Evolutionary conservation across 2,113 vertebrate genomes (phyloP).

Genomic region (Taurulus bubalis): DNA sequence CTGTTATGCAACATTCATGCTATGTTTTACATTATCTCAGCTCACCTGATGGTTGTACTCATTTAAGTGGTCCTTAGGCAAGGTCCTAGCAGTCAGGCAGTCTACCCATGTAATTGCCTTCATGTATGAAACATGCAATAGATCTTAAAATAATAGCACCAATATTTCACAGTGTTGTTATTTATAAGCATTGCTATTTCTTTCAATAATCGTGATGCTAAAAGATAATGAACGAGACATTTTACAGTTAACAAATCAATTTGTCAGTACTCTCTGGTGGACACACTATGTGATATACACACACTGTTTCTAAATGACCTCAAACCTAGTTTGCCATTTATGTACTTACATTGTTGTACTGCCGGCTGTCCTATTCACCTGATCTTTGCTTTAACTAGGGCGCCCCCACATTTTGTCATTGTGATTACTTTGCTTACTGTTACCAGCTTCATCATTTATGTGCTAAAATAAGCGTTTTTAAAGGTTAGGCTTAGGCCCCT

Average conservation of each 20-base stretch:
- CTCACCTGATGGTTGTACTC: neutral
- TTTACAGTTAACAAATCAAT: neutral
- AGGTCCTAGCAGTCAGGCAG: neutral
- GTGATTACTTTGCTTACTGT: neutral
- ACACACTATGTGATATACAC: neutral
- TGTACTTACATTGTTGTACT: neutral
- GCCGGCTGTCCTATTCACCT: neutral
- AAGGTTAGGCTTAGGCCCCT: neutral
- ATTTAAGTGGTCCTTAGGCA: neutral
- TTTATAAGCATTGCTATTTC: neutral
- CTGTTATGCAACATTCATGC: neutral
- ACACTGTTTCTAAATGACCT: neutral
- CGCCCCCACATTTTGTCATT: neutral
- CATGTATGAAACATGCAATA: neutral
- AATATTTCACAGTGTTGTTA: neutral
- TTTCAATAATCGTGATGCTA: neutral
- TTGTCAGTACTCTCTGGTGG: neutral
- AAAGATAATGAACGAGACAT: neutral
- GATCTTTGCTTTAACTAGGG: neutral
- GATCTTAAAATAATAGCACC: neutral
- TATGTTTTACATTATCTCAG: neutral
- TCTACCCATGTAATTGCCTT: conserved; percentile 1
- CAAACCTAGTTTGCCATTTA: neutral
- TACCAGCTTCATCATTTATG: neutral
- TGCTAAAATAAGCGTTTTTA: neutral